Evolutionary conservation across 2,113 vertebrate species (phyloP), one percentile per base, ranked within the genome.

Genomic region (Syngnathoides biaculeatus): DNA sequence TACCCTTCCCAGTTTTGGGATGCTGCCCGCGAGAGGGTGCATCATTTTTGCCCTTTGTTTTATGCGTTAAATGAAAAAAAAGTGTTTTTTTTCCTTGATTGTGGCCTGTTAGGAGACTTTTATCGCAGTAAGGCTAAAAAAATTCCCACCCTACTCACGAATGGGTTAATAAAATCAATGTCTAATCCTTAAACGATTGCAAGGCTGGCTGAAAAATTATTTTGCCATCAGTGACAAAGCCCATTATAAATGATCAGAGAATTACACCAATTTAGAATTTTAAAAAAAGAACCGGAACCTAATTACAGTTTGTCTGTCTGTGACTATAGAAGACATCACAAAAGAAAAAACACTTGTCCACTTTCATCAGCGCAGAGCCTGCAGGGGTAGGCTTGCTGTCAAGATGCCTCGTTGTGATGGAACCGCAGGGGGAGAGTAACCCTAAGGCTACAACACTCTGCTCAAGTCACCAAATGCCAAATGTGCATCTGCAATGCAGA

Each of bases 351-450:
- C 39, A 62, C 60, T 43, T 24, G 13, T 40, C 38, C 39, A 22
- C 13, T 24, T 43, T 62, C 13, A 40, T 62, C 39, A 62, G 38
- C 43, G 39, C n/a, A 7, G n/a, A 40, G 19, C 39, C 60, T 43
- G 60, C 40, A 42, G n/a, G 60, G 40, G 35, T 35, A 61, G n/a
- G 59, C 59, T 22, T 22, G n/a, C 20, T 61, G 38, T 40, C 59
- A 61, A 11, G 20, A 42, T 39, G 59, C 59, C 38, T 61, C 39
- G 30, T n/a, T 26, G 60, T 43, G 40, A 62, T 9, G 39, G 39
- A 62, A 62, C 22, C 60, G 39, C 39, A 17, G 60, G 60, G 40
- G 39, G n/a, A 43, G 39, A 62, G 22, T 43, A 62, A 62, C 39
- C 60, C 60, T 14, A 26, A 62, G 60, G 60, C 60, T 26, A 38